Evolutionary conservation across 2,113 vertebrate species (phyloP), one percentile per base, ranked within the genome.

Genomic region (Dermatemys mawii): DNA sequence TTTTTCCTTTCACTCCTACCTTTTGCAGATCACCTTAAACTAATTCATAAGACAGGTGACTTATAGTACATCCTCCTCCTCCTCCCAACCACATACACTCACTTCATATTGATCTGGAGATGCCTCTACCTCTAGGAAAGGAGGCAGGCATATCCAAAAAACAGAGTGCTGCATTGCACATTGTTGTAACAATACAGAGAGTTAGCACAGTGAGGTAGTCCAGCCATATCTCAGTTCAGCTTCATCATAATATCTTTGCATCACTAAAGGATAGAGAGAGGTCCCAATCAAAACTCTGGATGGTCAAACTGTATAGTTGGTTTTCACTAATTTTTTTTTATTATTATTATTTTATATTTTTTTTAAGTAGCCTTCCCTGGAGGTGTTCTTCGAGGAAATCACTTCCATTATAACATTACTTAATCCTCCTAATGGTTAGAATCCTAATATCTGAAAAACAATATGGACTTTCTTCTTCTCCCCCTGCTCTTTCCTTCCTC

Each of bases 21-120:
- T 27, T 1, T 35, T 83, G 63, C 3, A 76, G 1, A 50, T 5
- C 46, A 5, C 0, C 0, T 60, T 78, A 6, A 24, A 21, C 78
- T 81, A 38, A 10, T 76, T 94, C 81, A 4, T 70, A 67, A 90
- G n/a, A 83, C 7, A 41, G 5, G 1, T 78, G 75, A 21, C 54
- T 6, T 78, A 60, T 19, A 78, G n/a, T 60, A 60, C 57, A 75
- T 54, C 21, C 81, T 95, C 76, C 17, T 63, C 35, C 16, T 60
- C 44, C 60, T 75, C 41, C 83, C 50, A 86, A 38, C 60, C 44
- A 54, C 3, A 4, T 22, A 60, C 90, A 38, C 19, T 86, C 0
- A 3, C 49, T 90, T 48, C 89, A 76, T 70, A 73, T 16, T 60
- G 60, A 76, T 0, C 0, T 53, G n/a, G 16, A 87, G 8, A 84